Evolutionary conservation across 2,888 invertebrate species (phyloP).

Genomic region (Palloptera scutellata): DNA sequence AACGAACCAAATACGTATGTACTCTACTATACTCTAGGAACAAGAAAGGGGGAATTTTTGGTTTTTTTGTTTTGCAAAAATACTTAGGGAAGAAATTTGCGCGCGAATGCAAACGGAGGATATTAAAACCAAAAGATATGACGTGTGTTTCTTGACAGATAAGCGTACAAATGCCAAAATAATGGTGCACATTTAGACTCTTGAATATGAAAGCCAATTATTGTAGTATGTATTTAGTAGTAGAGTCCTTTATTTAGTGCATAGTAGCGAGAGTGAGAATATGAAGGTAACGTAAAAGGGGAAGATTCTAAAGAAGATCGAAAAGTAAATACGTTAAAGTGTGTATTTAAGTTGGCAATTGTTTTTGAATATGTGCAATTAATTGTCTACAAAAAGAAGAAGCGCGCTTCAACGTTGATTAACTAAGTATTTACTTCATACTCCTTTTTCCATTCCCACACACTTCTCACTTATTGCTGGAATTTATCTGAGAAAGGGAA

Average conservation of each 20-base stretch:
- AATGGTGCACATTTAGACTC: constrained; percentile 7
- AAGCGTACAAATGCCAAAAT: constrained; percentile 45
- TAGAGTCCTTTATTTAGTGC: too few species aligned
- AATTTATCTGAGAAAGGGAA: background rate
- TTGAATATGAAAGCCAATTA: background rate
- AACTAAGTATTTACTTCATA: background rate
- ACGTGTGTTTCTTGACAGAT: constrained; percentile 58
- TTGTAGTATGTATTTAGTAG: too few species aligned
- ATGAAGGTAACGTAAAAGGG: background rate
- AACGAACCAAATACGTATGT: background rate
- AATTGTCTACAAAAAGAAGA: background rate
- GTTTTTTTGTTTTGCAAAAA: constrained; percentile 13
- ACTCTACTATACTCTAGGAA: constrained; percentile 12
- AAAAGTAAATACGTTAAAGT: background rate
- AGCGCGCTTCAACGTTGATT: background rate
- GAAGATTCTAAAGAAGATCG: background rate
- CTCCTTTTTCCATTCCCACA: too few species aligned
- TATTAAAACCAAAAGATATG: constrained; percentile 41
- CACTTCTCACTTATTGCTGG: background rate
- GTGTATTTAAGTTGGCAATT: constrained; percentile 4
- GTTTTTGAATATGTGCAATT: background rate
- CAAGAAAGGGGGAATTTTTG: constrained; percentile 26
- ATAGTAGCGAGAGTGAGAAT: background rate
- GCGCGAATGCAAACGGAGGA: constrained; percentile 16
- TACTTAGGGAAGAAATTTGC: background rate